Base-by-base conservation (phyloP, 2,113 vertebrate species). In the Cavia aperea region DNA sequence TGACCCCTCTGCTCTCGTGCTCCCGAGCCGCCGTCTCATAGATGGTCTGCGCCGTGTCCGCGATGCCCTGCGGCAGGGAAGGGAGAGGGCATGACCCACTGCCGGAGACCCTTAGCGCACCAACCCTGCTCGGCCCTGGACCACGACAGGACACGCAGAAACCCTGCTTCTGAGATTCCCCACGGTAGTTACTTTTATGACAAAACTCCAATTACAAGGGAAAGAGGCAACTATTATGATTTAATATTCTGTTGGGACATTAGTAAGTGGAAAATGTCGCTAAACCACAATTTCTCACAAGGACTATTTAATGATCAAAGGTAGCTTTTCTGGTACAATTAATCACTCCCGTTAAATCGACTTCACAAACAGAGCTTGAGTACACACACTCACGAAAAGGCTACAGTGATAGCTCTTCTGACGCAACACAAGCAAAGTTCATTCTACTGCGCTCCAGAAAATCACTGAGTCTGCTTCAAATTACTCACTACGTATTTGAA, bases 1-100 rank as follows among this genome's bases (percentile, higher is more conserved):
- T 99, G 95, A 99, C 98, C 15, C 99, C 99, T 63, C 99, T 98
- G 97, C 99, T 99, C 97, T 99, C 99, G 6, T 99, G 99, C 92
- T 99, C 99, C 58, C 99, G 98, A 13, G 99, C 98, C 15, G 99
- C 99, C 0, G 99, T 99, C 97, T 99, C 99, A 13, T 99, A 99
- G 96, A 99, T 99, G 62, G 99, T 99, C 93, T 99, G 98, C 1
- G 99, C 99, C 0, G 99, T 99, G 97, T 99, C 99, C 0, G 99
- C 98, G 86, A 99, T 98, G 5, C 99, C 99, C 99, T 99, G 97
- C 1, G 2, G 39, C 0, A 3, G 58, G 75, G 43, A 2, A n/a
- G 82, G 95, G 83, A 87, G 12, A 89, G 95, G 19, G 56, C 70
- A 93, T 78, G 60, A 58, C 13, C 93, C 54, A 54, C 29, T 0